These are phyloP conservation scores for Melitaea cinxia DNA, from an alignment of 1,140 invertebrate species.

Conservation along the genomic window DNA sequence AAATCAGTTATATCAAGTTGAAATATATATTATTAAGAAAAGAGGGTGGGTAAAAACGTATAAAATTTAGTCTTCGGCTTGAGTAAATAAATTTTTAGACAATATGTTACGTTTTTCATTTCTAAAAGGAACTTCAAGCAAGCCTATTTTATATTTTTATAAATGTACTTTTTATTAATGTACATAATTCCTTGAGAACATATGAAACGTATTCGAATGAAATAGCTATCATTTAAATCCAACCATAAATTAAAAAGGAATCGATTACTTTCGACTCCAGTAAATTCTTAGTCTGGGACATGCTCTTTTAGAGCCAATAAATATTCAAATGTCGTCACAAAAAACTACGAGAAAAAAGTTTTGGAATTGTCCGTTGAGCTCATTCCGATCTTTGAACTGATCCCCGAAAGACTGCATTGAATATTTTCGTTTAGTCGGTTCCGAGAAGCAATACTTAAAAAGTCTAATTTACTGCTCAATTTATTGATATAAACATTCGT, in stretches of 20 bases:
- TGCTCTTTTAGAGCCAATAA: constrained; percentile 42
- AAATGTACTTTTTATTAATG: neutral
- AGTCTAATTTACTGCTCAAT: constrained; percentile 5
- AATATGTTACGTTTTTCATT: too few relatives aligned
- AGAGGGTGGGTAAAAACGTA: too few relatives aligned
- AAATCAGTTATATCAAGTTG: too few relatives aligned
- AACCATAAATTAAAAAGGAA: constrained; percentile 28
- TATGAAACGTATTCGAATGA: neutral
- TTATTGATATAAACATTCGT: constrained; percentile 1
- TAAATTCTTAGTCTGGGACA: constrained; percentile 37
- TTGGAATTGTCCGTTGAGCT: constrained; percentile 18
- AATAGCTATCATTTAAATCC: neutral
- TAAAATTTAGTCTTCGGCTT: too few relatives aligned
- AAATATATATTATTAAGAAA: too few relatives aligned
- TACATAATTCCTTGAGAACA: neutral
- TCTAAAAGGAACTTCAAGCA: too few relatives aligned
- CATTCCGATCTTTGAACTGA: constrained; percentile 25
- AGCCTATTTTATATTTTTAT: too few relatives aligned
- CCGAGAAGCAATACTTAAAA: constrained; percentile 3
- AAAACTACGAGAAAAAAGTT: constrained; percentile 25
- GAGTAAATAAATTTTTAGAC: too few relatives aligned
- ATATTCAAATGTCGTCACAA: constrained; percentile 44
- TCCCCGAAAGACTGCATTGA: constrained; percentile 11
- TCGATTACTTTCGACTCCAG: constrained; percentile 32
- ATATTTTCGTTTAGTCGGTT: neutral